phyloP scores from a whole-genome alignment of 2,797 vertebrate genomes.

The Falco concolor region DNA sequence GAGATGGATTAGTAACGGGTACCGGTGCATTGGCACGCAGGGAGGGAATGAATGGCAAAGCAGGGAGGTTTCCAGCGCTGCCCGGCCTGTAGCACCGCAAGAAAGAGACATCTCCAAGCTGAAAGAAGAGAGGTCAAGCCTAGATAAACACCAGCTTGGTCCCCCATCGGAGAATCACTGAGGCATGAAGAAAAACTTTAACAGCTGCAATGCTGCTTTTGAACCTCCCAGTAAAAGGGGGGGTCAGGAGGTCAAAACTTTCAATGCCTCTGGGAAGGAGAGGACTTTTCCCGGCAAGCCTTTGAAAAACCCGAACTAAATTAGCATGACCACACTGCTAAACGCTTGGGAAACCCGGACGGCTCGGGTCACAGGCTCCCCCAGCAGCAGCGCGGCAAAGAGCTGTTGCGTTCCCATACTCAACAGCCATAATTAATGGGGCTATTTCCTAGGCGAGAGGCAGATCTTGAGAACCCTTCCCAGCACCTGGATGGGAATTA shows the following conservation, averaged over 20 bases:
- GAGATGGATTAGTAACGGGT: conserved; percentile 7
- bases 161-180: conserved; percentile 7
- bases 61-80: background rate
- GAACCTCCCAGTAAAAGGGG: conserved; percentile 33
- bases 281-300: conserved; percentile 39
- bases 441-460: background rate
- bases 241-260: conserved; percentile 50
- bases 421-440: background rate
- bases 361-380: conserved; percentile 4
- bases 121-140: conserved; percentile 40
- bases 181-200: conserved; percentile 58
- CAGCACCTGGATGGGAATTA: background rate
- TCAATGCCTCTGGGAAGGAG: conserved; percentile 47
- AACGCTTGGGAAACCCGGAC: conserved; percentile 46
- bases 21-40: background rate
- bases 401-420: conserved; percentile 40
- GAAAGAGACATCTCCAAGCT: conserved; percentile 1
- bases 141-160: conserved; percentile 50
- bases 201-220: conserved; percentile 63
- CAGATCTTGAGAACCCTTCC: background rate
- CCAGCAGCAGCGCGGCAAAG: background rate
- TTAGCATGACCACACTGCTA: conserved; percentile 55
- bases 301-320: conserved; percentile 59
- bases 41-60: background rate
- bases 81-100: background rate